Evolutionary conservation across 1,140 invertebrate genomes (phyloP).

Genomic region (Eumaeus atala): DNA sequence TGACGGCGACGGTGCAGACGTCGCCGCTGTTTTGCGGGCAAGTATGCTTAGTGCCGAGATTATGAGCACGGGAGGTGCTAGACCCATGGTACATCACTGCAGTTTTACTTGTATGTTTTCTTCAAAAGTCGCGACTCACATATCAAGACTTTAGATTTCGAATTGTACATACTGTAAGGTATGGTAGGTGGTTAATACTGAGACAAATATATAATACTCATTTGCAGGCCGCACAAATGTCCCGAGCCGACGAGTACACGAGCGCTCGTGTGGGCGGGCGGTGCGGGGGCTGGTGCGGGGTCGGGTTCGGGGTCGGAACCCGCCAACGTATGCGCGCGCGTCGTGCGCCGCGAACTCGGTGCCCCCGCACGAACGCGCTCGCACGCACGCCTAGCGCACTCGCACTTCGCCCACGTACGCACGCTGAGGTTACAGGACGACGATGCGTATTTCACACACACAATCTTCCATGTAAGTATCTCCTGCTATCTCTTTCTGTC

Average conservation of each 20-base stretch:
- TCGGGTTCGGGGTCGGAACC: constrained; percentile 79
- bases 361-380: constrained; percentile 78
- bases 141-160: too few species aligned
- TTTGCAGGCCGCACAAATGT: constrained; percentile 90
- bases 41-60: too few species aligned
- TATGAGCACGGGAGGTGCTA: too few species aligned
- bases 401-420: constrained; percentile 90
- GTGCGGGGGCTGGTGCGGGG: constrained; percentile 84
- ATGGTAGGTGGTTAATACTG: too few species aligned
- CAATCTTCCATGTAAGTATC: constrained; percentile 65
- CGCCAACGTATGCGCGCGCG: constrained; percentile 81
- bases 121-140: too few species aligned
- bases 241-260: constrained; percentile 79
- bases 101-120: too few species aligned
- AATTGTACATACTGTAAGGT: too few species aligned
- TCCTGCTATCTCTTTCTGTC: constrained; percentile 6
- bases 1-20: too few species aligned
- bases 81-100: too few species aligned
- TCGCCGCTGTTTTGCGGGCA: too few species aligned
- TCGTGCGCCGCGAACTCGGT: constrained; percentile 80
- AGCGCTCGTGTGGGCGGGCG: constrained; percentile 80
- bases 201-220: too few species aligned
- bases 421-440: constrained; percentile 85
- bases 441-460: constrained; percentile 88
- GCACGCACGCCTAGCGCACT: constrained; percentile 89